These are phyloP conservation scores for Holothuria leucospilota DNA, from an alignment of 53 echinoderm and acorn worm genomes.

Conservation along the genomic window DNA sequence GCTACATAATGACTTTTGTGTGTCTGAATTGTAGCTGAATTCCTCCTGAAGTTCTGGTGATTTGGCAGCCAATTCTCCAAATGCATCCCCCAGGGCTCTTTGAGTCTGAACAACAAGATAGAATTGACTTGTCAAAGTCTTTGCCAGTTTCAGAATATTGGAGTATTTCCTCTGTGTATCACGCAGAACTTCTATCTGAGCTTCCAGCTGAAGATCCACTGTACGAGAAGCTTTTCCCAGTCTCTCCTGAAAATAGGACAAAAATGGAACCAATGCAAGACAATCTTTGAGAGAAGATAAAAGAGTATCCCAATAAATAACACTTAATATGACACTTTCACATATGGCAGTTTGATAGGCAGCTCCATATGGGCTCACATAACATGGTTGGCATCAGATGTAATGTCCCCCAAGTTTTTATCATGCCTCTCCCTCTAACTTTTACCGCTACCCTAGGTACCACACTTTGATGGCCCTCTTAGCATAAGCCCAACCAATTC, in stretches of 20 bases:
- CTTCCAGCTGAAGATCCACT: constrained; percentile 96
- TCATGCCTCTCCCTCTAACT: too few species aligned
- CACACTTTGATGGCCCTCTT: too few species aligned
- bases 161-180: constrained; percentile 98
- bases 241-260: constrained; percentile 50
- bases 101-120: constrained; percentile 98
- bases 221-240: constrained; percentile 90
- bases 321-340: too few species aligned
- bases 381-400: too few species aligned
- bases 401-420: too few species aligned
- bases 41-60: constrained; percentile 96
- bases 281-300: too few species aligned
- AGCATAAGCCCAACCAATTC: too few species aligned
- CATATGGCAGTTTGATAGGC: too few species aligned
- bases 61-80: constrained; percentile 90
- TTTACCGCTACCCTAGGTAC: too few species aligned
- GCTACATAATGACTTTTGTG: constrained; percentile 86
- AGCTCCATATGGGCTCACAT: too few species aligned
- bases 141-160: constrained; percentile 86
- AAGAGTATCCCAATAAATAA: too few species aligned
- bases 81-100: constrained; percentile 93
- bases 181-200: constrained; percentile 96
- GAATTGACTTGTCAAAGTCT: constrained; percentile 87
- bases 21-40: constrained; percentile 95
- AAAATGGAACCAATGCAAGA: background rate